phyloP scores from a whole-genome alignment of 2,113 vertebrate species.

The Periophthalmus modestus region DNA sequence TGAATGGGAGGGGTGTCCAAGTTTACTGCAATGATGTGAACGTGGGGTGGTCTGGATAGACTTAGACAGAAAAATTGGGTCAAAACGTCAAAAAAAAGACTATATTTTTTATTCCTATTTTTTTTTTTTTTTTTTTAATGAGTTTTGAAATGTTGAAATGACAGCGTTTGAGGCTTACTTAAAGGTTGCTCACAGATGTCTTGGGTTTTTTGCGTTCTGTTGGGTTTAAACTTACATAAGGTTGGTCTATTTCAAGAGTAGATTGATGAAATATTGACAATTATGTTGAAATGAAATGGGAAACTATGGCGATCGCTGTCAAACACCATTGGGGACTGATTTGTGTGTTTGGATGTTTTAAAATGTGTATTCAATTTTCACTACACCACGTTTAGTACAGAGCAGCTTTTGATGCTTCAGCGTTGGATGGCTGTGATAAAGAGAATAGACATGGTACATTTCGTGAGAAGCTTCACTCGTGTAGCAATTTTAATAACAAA shows the following conservation, averaged over 20 bases:
- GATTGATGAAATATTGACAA: neutral
- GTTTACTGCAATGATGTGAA: conserved; percentile 64
- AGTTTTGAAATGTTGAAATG: neutral
- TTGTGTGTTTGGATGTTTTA: neutral
- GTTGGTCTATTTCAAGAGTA: neutral
- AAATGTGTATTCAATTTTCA: too few relatives aligned
- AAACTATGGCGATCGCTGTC: neutral
- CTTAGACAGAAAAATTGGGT: conserved; percentile 6
- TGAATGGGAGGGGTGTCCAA: conserved; percentile 46
- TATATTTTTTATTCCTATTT: neutral
- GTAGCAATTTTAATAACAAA: neutral
- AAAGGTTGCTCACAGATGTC: neutral
- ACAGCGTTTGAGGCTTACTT: neutral
- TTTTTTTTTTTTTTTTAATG: neutral
- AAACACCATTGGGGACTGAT: neutral
- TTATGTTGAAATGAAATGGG: neutral
- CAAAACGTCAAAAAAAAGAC: neutral
- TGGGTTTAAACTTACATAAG: neutral
- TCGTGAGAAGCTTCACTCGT: neutral
- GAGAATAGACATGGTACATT: neutral
- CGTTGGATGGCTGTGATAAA: too few relatives aligned
- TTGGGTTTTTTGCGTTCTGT: neutral
- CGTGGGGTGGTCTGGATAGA: conserved; percentile 17
- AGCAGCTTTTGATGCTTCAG: too few relatives aligned
- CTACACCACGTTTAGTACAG: neutral